These are phyloP conservation scores for Lutjanus erythropterus DNA, from an alignment of 2,113 vertebrate genomes.

Conservation along the genomic window DNA sequence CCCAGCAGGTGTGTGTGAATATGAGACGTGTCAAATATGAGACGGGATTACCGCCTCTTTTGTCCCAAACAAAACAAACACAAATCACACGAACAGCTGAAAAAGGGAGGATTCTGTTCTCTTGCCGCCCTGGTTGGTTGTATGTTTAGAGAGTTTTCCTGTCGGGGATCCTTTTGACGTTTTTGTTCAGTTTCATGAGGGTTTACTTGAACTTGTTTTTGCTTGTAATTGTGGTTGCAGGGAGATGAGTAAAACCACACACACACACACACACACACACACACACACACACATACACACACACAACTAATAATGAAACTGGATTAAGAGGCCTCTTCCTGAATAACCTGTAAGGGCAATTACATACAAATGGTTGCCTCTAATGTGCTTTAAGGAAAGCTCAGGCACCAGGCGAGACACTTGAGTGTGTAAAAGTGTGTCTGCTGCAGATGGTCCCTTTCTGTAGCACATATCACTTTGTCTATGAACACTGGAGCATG, in stretches of 20 bases:
- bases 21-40: conserved; percentile 81
- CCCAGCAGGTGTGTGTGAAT: conserved; percentile 80
- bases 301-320: conserved; percentile 57
- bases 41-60: conserved; percentile 71
- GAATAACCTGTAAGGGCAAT: conserved; percentile 77
- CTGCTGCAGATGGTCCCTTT: conserved; percentile 74
- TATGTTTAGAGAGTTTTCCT: conserved; percentile 39
- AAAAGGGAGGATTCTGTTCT: conserved; percentile 56
- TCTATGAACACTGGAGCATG: conserved; percentile 80
- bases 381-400: conserved; percentile 41
- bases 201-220: conserved; percentile 75
- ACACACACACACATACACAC: conserved; percentile 15
- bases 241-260: conserved; percentile 56
- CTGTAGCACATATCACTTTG: conserved; percentile 63
- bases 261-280: conserved; percentile 3
- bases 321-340: conserved; percentile 75
- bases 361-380: conserved; percentile 59
- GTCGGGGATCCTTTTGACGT: conserved; percentile 54
- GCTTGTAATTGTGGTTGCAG: conserved; percentile 70
- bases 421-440: conserved; percentile 62
- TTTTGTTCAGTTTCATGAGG: conserved; percentile 61
- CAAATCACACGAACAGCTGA: conserved; percentile 77
- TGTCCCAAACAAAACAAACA: conserved; percentile 80
- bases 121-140: conserved; percentile 14
- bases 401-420: conserved; percentile 20